A percentile compares a stretch with the other conserved stretches of the same genome.
phyloP scores from a whole-genome alignment of 2,113 vertebrate genomes.

The Podocnemis expansa region DNA sequence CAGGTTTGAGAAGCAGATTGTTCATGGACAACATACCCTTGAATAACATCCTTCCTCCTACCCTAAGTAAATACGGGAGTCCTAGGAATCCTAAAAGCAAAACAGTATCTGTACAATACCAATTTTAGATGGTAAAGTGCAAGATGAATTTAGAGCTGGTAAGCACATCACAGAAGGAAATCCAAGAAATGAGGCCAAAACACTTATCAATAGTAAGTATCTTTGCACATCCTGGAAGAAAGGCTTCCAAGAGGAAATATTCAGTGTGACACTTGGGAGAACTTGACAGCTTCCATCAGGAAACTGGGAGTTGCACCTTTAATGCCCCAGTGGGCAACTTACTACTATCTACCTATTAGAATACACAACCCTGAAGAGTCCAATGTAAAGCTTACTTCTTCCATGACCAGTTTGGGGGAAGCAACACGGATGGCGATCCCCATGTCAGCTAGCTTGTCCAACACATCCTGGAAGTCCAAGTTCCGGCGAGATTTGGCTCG shows the following conservation, averaged over 20 bases:
- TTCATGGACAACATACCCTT: background rate
- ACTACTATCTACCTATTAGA: background rate
- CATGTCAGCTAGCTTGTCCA: slow-evolving; percentile 95
- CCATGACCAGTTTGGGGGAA: slow-evolving; percentile 98
- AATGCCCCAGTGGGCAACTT: background rate
- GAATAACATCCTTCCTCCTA: background rate
- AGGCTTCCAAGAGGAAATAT: background rate
- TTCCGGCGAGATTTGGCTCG: slow-evolving; percentile 96
- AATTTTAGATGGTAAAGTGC: background rate
- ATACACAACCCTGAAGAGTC: background rate
- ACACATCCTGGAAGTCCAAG: slow-evolving; percentile 96
- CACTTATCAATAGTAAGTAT: background rate
- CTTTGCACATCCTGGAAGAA: background rate
- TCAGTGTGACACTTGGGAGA: background rate
- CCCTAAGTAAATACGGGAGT: background rate
- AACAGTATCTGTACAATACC: background rate
- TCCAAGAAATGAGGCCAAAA: background rate
- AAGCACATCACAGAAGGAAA: background rate
- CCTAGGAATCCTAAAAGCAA: background rate
- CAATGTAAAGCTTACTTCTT: slow-evolving; percentile 85
- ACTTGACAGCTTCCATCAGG: background rate
- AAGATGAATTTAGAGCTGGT: background rate
- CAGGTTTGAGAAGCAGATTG: background rate
- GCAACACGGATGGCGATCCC: slow-evolving; percentile 97
- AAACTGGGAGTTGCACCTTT: background rate